Conservation (phyloP, 2,888 invertebrate species). For the Eupithecia pulchellata region DNA sequence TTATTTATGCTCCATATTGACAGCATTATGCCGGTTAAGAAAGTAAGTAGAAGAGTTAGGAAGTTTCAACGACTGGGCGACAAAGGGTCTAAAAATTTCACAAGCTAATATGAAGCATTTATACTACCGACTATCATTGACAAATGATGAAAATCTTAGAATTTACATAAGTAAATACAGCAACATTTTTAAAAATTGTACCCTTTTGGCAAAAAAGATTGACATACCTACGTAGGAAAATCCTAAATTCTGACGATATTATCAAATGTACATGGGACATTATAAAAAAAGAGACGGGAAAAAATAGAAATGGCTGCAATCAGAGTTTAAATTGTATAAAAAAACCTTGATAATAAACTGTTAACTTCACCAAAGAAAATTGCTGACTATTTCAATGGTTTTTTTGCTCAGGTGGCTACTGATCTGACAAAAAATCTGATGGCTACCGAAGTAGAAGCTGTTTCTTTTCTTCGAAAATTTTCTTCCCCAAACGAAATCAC, state of each 20-base stretch:
- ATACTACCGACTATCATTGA: slow-evolving; percentile 3
- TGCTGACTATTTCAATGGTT: not conserved
- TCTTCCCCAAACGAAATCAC: not conserved
- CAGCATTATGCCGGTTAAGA: not conserved
- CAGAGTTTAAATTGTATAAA: not conserved
- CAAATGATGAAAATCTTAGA: slow-evolving; percentile 10
- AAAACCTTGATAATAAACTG: not conserved
- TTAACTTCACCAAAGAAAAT: not conserved
- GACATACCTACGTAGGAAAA: not conserved
- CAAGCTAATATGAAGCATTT: not conserved
- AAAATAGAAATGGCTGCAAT: not conserved
- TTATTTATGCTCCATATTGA: not conserved
- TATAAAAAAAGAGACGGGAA: not conserved
- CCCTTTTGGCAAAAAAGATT: not conserved
- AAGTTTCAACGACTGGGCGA: slow-evolving; percentile 14
- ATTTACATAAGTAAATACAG: slow-evolving; percentile 1
- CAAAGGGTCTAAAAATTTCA: not conserved
- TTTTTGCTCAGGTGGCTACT: not conserved
- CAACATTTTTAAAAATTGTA: not conserved
- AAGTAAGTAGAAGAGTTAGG: not conserved
- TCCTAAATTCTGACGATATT: not conserved
- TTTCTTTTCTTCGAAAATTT: not conserved
- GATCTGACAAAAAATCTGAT: not conserved
- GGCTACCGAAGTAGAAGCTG: not conserved
- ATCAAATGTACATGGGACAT: not conserved